Conservation (phyloP, 2,113 vertebrate genomes). For the Tetraodon nigroviridis region DNA sequence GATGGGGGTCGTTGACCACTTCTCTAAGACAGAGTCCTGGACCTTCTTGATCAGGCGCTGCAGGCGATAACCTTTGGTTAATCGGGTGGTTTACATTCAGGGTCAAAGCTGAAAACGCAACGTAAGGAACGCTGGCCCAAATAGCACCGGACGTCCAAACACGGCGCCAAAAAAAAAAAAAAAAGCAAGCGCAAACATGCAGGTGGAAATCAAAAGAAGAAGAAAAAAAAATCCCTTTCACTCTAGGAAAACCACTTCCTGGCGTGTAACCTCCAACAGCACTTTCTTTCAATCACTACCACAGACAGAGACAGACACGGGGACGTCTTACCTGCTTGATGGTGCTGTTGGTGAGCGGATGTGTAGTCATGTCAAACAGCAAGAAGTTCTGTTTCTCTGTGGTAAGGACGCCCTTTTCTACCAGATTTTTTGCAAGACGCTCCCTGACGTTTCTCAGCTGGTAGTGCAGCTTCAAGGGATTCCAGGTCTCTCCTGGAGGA, state of each 20-base stretch:
- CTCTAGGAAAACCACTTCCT: not conserved
- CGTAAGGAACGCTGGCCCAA: not conserved
- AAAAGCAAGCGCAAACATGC: not conserved
- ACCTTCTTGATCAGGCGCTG: slow-evolving; percentile 94
- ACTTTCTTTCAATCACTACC: too few species aligned
- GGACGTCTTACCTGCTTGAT: slow-evolving; percentile 81
- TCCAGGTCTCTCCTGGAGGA: slow-evolving; percentile 91
- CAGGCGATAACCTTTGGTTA: not conserved
- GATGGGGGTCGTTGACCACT: slow-evolving; percentile 94
- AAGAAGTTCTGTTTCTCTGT: slow-evolving; percentile 99
- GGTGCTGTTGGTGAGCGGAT: slow-evolving; percentile 92
- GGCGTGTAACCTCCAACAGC: not conserved
- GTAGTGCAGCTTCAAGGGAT: slow-evolving; percentile 95
- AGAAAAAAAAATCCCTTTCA: not conserved
- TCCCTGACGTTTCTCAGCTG: slow-evolving; percentile 93
- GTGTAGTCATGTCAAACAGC: slow-evolving; percentile 98
- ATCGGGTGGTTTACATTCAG: not conserved
- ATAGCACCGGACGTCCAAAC: too few species aligned
- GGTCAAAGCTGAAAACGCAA: not conserved
- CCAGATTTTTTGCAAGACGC: slow-evolving; percentile 93
- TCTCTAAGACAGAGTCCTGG: slow-evolving; percentile 91
- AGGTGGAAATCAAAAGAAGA: too few species aligned
- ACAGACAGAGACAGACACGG: not conserved
- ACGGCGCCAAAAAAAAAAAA: too few species aligned
- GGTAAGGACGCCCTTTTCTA: slow-evolving; percentile 95